Conservation (phyloP, 2,797 vertebrate genomes). For the Sphenodon punctatus region DNA sequence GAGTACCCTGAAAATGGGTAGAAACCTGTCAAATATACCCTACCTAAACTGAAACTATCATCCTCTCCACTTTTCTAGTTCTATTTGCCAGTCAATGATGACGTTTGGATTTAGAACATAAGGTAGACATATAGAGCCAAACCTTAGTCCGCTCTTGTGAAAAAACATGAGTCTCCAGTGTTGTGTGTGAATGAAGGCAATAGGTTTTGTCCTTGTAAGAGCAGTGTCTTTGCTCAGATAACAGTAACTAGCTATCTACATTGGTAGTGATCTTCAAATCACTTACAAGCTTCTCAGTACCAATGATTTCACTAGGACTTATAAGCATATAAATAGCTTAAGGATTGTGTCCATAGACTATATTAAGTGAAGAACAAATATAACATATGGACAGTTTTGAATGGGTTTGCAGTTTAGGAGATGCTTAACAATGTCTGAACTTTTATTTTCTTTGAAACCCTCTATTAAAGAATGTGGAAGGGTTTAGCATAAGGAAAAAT, state of each 20-base stretch:
- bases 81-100: no score
- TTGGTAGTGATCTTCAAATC: no score
- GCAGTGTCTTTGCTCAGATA: background rate
- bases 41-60: no score
- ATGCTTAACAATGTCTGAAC: slow-evolving; percentile 71
- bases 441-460: slow-evolving; percentile 74
- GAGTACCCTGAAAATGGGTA: background rate
- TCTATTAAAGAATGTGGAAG: slow-evolving; percentile 72
- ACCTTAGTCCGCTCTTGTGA: no score
- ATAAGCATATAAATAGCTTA: no score
- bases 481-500: slow-evolving; percentile 42
- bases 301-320: no score
- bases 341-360: background rate
- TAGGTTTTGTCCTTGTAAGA: background rate
- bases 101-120: no score
- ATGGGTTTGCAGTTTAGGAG: slow-evolving; percentile 21
- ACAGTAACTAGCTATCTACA: background rate
- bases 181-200: background rate
- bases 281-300: no score
- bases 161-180: no score
- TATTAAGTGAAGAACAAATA: background rate
- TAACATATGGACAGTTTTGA: background rate
- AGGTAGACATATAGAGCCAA: no score
- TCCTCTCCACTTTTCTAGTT: no score
- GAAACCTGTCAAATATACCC: no score